phyloP scores from a whole-genome alignment of 2,113 vertebrate genomes.

The Anas platyrhynchos region DNA sequence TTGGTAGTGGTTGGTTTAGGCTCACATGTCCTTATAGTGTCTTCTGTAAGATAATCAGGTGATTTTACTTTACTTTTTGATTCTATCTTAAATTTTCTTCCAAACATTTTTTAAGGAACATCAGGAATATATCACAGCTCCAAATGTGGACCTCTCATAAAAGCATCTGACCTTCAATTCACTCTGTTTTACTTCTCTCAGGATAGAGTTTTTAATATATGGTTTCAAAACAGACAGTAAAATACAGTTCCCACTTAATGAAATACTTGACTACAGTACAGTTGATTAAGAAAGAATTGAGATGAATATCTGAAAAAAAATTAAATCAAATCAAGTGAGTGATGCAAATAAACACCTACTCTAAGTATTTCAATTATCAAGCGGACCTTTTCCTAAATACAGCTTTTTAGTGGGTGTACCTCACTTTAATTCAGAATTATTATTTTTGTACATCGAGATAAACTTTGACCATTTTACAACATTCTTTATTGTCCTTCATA shows the following conservation, averaged over 20 bases:
- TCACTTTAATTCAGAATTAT: not conserved
- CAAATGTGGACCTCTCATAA: not conserved
- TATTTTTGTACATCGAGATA: not conserved
- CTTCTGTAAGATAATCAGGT: not conserved
- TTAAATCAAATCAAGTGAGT: not conserved
- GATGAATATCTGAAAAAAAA: not conserved
- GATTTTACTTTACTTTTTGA: not conserved
- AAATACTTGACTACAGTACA: not conserved
- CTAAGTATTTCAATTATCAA: not conserved
- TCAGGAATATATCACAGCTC: not conserved
- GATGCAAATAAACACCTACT: not conserved
- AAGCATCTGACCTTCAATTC: not conserved
- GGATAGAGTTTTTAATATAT: not conserved
- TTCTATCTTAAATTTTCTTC: not conserved
- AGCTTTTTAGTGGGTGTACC: accelerated
- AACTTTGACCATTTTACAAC: not conserved
- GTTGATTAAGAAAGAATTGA: not conserved
- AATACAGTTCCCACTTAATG: not conserved
- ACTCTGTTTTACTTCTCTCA: not conserved
- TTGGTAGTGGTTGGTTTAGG: not conserved
- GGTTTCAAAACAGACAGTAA: not conserved
- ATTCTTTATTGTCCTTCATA: not conserved
- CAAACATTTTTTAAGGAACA: not conserved
- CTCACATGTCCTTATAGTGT: not conserved
- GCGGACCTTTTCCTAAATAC: not conserved